Percentiles rank a stretch among this genome's conserved stretches.
These are phyloP conservation scores for Virgularia gustaviana DNA, from an alignment of 92 coral and sea anemone genomes.

Conservation along the genomic window DNA sequence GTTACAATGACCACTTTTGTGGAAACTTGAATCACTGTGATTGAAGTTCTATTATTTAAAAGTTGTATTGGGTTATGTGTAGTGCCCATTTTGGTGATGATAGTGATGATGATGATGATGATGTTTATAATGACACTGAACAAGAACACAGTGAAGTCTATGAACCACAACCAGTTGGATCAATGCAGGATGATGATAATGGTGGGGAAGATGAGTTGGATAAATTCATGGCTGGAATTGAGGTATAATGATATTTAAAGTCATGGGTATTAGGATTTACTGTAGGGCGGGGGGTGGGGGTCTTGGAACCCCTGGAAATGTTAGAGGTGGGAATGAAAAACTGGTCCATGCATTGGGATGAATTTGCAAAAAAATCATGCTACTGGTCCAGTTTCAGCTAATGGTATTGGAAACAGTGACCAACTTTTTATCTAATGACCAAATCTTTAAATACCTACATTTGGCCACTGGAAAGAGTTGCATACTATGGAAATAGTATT, in stretches of 20 bases:
- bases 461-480: too few species aligned
- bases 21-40: background rate
- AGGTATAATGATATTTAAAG: conserved; percentile 46
- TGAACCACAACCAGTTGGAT: conserved; percentile 44
- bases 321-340: too few species aligned
- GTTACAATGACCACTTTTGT: background rate
- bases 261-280: too few species aligned
- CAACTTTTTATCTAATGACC: too few species aligned
- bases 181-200: conserved; percentile 56
- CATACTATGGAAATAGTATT: too few species aligned
- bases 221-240: conserved; percentile 94
- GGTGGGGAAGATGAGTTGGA: conserved; percentile 98
- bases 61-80: background rate
- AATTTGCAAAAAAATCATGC: too few species aligned
- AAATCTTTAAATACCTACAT: too few species aligned
- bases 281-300: too few species aligned
- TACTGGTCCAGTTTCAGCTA: too few species aligned
- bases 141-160: conserved; percentile 67
- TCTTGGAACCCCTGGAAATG: too few species aligned
- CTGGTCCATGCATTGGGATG: too few species aligned
- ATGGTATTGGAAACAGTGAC: too few species aligned
- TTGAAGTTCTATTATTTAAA: background rate
- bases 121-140: conserved; percentile 55
- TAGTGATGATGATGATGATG: conserved; percentile 71
- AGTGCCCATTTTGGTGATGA: conserved; percentile 9